Conservation (phyloP, 2,888 invertebrate species). For the Linyphia triangularis region DNA sequence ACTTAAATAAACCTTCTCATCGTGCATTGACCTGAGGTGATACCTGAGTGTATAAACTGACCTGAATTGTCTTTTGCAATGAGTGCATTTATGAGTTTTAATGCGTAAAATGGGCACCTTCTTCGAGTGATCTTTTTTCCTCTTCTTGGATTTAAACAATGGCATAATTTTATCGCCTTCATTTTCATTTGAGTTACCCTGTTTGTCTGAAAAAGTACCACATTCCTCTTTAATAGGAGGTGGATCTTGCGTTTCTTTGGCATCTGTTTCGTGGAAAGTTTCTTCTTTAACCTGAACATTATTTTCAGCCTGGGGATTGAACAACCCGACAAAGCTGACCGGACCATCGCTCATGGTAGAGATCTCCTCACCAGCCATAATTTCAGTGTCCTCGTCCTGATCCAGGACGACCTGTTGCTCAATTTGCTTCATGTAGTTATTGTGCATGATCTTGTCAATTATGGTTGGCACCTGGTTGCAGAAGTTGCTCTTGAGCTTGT, state of each 20-base stretch:
- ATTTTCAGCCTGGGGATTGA: constrained; percentile 46
- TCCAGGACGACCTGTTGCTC: constrained; percentile 41
- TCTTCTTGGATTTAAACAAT: constrained; percentile 25
- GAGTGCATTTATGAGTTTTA: constrained; percentile 69
- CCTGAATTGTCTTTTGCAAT: constrained; percentile 71
- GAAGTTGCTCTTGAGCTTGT: constrained; percentile 57
- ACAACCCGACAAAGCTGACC: constrained; percentile 65
- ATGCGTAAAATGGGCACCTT: constrained; percentile 67
- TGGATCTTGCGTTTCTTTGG: background rate
- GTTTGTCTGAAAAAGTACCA: background rate
- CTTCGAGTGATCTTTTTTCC: constrained; percentile 41
- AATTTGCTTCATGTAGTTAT: constrained; percentile 43
- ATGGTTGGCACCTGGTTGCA: constrained; percentile 62
- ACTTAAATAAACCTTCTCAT: constrained; percentile 70
- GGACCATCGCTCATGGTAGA: constrained; percentile 62
- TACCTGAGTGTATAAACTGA: constrained; percentile 73
- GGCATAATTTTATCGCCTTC: background rate
- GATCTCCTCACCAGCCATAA: constrained; percentile 69
- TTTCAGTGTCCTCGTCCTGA: constrained; percentile 74
- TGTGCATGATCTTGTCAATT: constrained; percentile 69
- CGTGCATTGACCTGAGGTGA: constrained; percentile 72
- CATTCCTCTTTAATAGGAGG: constrained; percentile 16
- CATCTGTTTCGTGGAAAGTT: background rate
- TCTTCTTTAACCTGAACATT: constrained; percentile 14
- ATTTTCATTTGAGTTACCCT: background rate